Percentiles rank a stretch among this genome's conserved stretches.
Evolutionary conservation across 1,140 invertebrate species (phyloP).

Genomic region (Pemphigus obesinymphae): DNA sequence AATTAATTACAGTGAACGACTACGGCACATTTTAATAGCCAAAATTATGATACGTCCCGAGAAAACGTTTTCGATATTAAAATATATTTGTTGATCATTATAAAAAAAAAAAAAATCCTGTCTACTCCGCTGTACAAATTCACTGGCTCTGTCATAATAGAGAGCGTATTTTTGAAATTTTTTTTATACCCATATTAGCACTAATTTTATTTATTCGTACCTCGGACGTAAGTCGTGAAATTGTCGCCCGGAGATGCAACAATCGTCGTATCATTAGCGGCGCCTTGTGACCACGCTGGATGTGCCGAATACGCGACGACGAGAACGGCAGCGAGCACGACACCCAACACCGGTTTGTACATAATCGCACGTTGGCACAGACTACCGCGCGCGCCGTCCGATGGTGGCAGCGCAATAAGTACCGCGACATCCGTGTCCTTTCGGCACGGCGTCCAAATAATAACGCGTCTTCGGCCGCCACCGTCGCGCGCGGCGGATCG

Average conservation of each 20-base stretch:
- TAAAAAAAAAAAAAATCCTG: too few species aligned
- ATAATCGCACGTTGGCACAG: slow-evolving; percentile 32
- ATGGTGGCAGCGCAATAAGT: background rate
- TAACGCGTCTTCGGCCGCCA: background rate
- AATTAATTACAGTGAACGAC: too few species aligned
- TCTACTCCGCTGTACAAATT: too few species aligned
- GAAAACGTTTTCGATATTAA: too few species aligned
- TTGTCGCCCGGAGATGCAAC: background rate
- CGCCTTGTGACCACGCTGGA: background rate
- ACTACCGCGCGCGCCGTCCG: slow-evolving; percentile 16
- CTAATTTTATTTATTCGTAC: background rate
- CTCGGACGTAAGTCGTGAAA: background rate
- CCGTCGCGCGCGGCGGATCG: background rate
- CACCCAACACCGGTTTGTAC: slow-evolving; percentile 32
- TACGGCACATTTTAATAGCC: too few species aligned
- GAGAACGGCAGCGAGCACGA: background rate
- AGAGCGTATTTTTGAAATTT: too few species aligned
- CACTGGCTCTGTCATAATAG: too few species aligned
- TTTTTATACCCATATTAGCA: too few species aligned
- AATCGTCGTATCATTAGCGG: background rate
- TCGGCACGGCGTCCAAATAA: background rate
- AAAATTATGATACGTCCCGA: too few species aligned
- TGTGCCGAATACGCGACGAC: slow-evolving; percentile 8
- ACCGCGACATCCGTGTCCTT: background rate
- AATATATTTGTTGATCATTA: too few species aligned